Percentiles rank a stretch among this genome's conserved stretches.
These are phyloP conservation scores for Nautilus pompilius DNA, from an alignment of 1,140 invertebrate species.

Conservation along the genomic window DNA sequence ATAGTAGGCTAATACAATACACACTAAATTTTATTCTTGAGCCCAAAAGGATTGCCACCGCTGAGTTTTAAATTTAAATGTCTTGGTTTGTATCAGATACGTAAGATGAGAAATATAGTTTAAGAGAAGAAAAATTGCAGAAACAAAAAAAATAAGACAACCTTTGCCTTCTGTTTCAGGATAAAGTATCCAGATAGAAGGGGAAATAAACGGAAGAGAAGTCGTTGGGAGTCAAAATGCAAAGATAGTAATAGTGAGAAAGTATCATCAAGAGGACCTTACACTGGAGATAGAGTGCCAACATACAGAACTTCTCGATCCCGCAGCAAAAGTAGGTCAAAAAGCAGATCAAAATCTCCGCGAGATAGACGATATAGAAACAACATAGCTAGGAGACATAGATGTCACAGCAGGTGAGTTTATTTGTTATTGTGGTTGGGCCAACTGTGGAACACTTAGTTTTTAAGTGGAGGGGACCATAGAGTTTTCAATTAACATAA, in stretches of 20 bases:
- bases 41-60: too few relatives aligned
- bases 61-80: too few relatives aligned
- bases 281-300: slow-evolving; percentile 29
- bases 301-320: slow-evolving; percentile 33
- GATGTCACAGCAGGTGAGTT: slow-evolving; percentile 10
- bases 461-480: too few relatives aligned
- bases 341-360: slow-evolving; percentile 26
- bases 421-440: too few relatives aligned
- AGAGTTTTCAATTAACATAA: too few relatives aligned
- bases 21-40: too few relatives aligned
- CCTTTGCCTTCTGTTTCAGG: slow-evolving; percentile 1
- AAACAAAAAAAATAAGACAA: too few relatives aligned
- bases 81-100: too few relatives aligned
- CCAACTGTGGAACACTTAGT: too few relatives aligned
- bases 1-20: too few relatives aligned
- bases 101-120: too few relatives aligned
- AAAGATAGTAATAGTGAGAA: slow-evolving; percentile 11
- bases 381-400: slow-evolving; percentile 36
- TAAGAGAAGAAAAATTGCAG: too few relatives aligned
- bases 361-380: not conserved
- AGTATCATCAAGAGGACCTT: slow-evolving; percentile 16
- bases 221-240: slow-evolving; percentile 8
- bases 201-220: not conserved
- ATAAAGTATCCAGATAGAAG: slow-evolving; percentile 1
- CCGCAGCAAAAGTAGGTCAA: slow-evolving; percentile 46